Percentiles rank a stretch among this genome's conserved stretches.
These are phyloP conservation scores for Peromyscus eremicus DNA, from an alignment of 2,797 vertebrate genomes.

Conservation along the genomic window DNA sequence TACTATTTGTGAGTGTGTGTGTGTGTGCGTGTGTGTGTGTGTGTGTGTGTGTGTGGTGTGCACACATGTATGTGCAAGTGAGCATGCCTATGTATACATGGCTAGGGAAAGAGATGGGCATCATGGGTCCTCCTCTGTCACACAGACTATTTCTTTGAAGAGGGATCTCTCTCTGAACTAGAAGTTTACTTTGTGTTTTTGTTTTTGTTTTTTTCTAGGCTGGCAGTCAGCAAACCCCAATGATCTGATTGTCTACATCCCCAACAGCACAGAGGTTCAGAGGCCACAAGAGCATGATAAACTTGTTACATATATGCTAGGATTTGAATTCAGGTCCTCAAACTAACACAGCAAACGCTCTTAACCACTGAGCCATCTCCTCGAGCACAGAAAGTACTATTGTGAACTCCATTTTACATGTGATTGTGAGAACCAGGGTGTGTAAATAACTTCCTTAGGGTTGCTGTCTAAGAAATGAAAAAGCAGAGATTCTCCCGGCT, in stretches of 20 bases:
- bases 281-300: not conserved
- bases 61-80: not conserved
- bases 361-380: not conserved
- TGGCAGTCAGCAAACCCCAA: not conserved
- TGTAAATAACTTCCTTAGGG: constrained; percentile 11
- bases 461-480: not conserved
- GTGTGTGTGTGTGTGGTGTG: not conserved
- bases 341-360: not conserved
- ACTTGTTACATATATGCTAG: not conserved
- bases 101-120: not conserved
- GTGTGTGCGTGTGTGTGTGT: too few species aligned
- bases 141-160: not conserved
- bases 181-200: not conserved
- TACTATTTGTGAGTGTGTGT: not conserved
- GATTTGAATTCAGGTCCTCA: not conserved
- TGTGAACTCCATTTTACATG: not conserved
- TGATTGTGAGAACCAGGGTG: not conserved
- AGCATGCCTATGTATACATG: not conserved
- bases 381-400: not conserved
- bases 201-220: not conserved
- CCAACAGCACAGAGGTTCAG: not conserved
- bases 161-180: not conserved
- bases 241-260: not conserved
- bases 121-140: not conserved
- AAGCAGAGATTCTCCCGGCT: not conserved